These are phyloP conservation scores for Alca torda DNA, from an alignment of 2,797 vertebrate genomes.

Conservation along the genomic window DNA sequence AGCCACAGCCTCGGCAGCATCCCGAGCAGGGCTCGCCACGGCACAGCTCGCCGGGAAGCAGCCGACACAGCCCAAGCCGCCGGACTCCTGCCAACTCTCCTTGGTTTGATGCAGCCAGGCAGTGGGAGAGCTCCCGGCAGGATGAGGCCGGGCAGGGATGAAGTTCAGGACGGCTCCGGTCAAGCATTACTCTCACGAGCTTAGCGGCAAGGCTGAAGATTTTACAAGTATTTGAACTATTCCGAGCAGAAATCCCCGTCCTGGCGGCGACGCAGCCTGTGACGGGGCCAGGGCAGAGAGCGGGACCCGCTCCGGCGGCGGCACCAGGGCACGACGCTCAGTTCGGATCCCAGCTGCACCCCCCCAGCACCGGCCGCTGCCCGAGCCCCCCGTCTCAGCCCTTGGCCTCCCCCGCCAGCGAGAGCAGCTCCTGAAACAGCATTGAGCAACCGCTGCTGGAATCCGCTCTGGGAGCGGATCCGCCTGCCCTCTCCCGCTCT, in stretches of 20 bases:
- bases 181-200: neutral
- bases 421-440: neutral
- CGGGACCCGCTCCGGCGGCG: neutral
- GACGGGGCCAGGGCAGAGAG: neutral
- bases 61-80: neutral
- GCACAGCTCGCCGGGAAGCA: neutral
- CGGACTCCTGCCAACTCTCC: neutral
- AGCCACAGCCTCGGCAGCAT: neutral
- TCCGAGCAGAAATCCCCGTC: neutral
- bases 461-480: neutral
- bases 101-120: neutral
- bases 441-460: neutral
- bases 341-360: too few species aligned
- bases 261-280: rapidly evolving
- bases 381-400: too few species aligned
- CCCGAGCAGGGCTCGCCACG: neutral
- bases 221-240: neutral
- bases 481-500: too few species aligned
- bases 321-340: rapidly evolving
- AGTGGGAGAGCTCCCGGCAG: neutral
- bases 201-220: neutral
- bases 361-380: too few species aligned
- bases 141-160: neutral
- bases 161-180: neutral
- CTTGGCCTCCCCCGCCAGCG: neutral